Evolutionary conservation across 2,113 vertebrate species (phyloP).

Genomic region (Pardalotus punctatus): DNA sequence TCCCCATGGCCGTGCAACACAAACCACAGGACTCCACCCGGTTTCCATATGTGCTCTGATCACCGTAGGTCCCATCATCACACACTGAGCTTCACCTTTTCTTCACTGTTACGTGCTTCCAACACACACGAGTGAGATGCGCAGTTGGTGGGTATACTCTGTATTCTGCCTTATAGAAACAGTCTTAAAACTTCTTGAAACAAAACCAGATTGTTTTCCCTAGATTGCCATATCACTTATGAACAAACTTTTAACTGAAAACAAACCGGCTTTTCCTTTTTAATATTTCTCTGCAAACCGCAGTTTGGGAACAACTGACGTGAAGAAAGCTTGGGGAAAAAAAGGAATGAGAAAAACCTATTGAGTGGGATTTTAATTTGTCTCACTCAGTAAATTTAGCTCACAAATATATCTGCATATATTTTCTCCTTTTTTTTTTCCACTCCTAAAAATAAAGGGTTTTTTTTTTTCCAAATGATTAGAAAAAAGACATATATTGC

Average conservation of each 20-base stretch:
- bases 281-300: neutral
- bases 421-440: neutral
- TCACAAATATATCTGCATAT: neutral
- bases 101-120: rapidly evolving
- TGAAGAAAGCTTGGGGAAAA: neutral
- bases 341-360: neutral
- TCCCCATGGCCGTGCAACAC: neutral
- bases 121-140: neutral
- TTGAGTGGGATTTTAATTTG: neutral
- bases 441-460: neutral
- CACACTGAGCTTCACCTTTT: neutral
- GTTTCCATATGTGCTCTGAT: rapidly evolving
- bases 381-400: neutral
- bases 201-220: neutral
- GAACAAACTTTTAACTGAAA: neutral
- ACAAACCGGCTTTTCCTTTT: neutral
- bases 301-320: neutral
- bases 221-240: neutral
- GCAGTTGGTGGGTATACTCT: neutral
- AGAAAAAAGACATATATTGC: neutral
- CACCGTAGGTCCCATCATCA: rapidly evolving
- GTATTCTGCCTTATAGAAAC: neutral
- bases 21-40: neutral
- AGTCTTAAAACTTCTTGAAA: neutral
- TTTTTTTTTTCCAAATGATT: neutral